phyloP scores from a whole-genome alignment of 2,888 invertebrate genomes.

The Anthophora plumipes region DNA sequence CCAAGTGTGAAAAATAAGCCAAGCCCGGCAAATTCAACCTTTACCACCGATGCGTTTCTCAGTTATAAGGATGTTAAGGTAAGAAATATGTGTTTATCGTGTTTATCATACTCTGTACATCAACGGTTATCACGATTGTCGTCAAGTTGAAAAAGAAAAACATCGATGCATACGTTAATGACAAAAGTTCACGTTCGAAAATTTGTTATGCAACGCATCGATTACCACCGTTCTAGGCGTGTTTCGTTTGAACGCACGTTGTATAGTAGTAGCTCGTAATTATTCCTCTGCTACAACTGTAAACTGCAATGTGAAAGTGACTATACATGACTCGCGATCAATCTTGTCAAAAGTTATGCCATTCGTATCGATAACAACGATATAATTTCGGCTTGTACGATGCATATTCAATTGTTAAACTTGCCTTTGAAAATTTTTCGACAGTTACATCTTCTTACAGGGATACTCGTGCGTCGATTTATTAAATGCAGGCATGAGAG shows the following conservation, averaged over 20 bases:
- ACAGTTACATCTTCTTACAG: constrained; percentile 84
- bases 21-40: constrained; percentile 92
- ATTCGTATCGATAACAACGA: background rate
- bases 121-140: no score
- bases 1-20: constrained; percentile 97
- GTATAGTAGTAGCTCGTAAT: constrained; percentile 37
- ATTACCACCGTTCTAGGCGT: constrained; percentile 20
- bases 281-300: constrained; percentile 26
- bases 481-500: constrained; percentile 93
- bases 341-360: background rate
- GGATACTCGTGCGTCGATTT: constrained; percentile 95
- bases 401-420: no score
- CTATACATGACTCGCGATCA: constrained; percentile 9
- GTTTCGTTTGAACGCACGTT: constrained; percentile 40
- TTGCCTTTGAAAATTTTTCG: no score
- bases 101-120: no score
- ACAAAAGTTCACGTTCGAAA: constrained; percentile 12
- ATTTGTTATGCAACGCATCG: constrained; percentile 39
- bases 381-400: no score
- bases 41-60: constrained; percentile 91
- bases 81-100: constrained; percentile 81
- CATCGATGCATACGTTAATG: background rate
- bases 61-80: constrained; percentile 94
- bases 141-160: background rate
- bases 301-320: constrained; percentile 38